Evolutionary conservation across 2,113 vertebrate species (phyloP), one percentile per base, ranked within the genome.

Genomic region (Clarias batrachus): DNA sequence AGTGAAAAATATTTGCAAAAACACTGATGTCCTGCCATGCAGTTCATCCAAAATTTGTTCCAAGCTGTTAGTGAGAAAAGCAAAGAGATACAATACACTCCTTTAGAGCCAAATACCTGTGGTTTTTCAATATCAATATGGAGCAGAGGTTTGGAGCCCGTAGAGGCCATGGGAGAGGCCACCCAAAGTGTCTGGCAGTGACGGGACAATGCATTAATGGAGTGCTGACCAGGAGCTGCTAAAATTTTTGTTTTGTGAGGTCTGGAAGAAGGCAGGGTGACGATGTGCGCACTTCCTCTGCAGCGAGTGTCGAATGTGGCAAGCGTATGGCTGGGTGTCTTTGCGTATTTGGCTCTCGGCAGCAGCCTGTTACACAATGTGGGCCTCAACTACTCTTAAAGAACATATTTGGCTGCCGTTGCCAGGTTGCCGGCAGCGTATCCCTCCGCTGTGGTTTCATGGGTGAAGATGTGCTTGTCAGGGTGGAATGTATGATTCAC

Each of bases 381-480:
- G 65, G 86, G 84, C 68, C 77, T 85, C 80, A 83, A 80, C 73
- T 83, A 73, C 73, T 82, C 79, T 89, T 89, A 86, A 70, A 87
- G 81, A 80, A 89, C 89, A 84, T 83, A 86, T 85, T 86, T 88
- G 76, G 30, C 81, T 54, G 81, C 70, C n/a, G 62, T 66, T 86
- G 88, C 86, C 88, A 89, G 85, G 86, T 77, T n/a, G 77, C 82
- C 82, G 83, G 30, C 83, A 83, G 85, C 83, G 71, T 82, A 85
- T 88, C 89, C 85, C 85, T 84, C 62, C 23, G 23, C 89, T 87
- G 81, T 87, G 81, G 86, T 85, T 82, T 88, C 79, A 65, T 76
- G 84, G 74, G 85, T 83, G 88, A 83, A 86, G 88, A 84, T 80
- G 86, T 87, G 83, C 88, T 89, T 89, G 88, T 85, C 86, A 87